Conservation (phyloP, 2,113 vertebrate genomes). For the Sus scrofa region T2T-Sscrofa CM000814.6:126101001-126101500, state of each 20-base stretch:
- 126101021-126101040: not conserved
- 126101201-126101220: not conserved
- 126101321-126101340: slow-evolving; percentile 70
- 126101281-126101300: slow-evolving; percentile 39
- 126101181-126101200: not conserved
- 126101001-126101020: not conserved
- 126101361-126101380: slow-evolving; percentile 75
- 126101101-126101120: too few species aligned
- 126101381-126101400: slow-evolving; percentile 74
- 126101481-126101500: slow-evolving; percentile 79
- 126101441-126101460: slow-evolving; percentile 76
- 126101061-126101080: too few species aligned
- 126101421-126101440: slow-evolving; percentile 74
- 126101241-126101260: slow-evolving; percentile 47
- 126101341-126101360: slow-evolving; percentile 48
- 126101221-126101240: slow-evolving; percentile 27
- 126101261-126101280: slow-evolving; percentile 29
- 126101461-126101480: slow-evolving; percentile 75
- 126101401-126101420: slow-evolving; percentile 75
- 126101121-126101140: not conserved
- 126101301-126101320: slow-evolving; percentile 66
- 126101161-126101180: slow-evolving; percentile 20
- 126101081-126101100: too few species aligned
- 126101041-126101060: too few species aligned
- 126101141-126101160: not conserved